A percentile compares a stretch with the other conserved stretches of the same genome.
These are phyloP conservation scores for Parotocinclus haroldoi DNA, from an alignment of 2,797 vertebrate genomes.

Conservation along the genomic window DNA sequence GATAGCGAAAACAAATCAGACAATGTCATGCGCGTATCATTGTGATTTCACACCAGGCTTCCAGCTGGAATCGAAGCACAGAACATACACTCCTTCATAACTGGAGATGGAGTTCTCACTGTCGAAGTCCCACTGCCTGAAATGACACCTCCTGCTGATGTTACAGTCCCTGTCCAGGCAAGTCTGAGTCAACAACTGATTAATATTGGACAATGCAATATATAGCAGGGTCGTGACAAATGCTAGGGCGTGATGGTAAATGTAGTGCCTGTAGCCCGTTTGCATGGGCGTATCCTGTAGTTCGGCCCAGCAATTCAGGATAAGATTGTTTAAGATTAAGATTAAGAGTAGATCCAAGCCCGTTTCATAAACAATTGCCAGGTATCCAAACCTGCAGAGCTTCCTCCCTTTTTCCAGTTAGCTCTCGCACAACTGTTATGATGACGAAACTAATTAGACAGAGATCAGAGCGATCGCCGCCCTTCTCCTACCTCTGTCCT, in stretches of 20 bases:
- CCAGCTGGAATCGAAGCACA: slow-evolving; percentile 58
- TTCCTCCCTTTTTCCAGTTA: slow-evolving; percentile 34
- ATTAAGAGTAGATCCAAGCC: too few species aligned
- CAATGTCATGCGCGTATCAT: background rate
- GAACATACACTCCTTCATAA: slow-evolving; percentile 60
- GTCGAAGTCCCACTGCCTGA: slow-evolving; percentile 65
- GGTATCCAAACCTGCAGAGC: background rate
- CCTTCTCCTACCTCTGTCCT: slow-evolving; percentile 20
- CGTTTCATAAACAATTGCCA: too few species aligned
- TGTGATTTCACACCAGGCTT: slow-evolving; percentile 58
- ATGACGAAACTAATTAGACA: slow-evolving; percentile 35
- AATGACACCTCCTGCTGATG: slow-evolving; percentile 45
- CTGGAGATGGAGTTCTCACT: slow-evolving; percentile 66
- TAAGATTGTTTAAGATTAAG: too few species aligned
- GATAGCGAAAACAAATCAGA: too few species aligned
- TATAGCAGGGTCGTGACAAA: too few species aligned
- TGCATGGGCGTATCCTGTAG: too few species aligned
- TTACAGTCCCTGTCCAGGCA: slow-evolving; percentile 69
- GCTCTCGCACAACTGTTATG: slow-evolving; percentile 32
- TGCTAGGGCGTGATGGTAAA: too few species aligned
- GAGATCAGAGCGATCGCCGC: slow-evolving; percentile 17
- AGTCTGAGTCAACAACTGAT: slow-evolving; percentile 2
- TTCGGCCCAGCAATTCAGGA: too few species aligned
- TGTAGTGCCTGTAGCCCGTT: too few species aligned
- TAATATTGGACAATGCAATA: too few species aligned